Base-by-base conservation (phyloP, 2,888 invertebrate genomes). In the Drosophila bunnanda region DNA sequence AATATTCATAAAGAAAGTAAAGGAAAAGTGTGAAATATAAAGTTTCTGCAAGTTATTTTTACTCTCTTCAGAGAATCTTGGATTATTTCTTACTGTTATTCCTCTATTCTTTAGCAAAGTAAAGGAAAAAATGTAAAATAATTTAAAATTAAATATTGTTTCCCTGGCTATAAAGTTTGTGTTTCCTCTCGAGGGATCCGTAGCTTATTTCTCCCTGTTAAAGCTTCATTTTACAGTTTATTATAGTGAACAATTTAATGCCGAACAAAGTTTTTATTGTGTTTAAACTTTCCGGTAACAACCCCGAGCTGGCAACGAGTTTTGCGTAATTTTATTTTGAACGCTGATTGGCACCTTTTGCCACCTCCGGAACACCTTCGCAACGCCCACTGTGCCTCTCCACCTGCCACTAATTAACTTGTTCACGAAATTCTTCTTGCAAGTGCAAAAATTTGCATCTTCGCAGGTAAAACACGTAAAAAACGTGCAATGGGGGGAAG, bases 381-480 rank as follows among this genome's bases (percentile, higher is more conserved):
- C 15, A 39, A 22, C 30, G 17, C 44, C 58, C 32, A 17, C n/a
- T 15, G 28, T 13, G 4, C 25, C 32, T 25, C 38, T 44, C 28
- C 52, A 44, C 28, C 53, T 54, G 39, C 22, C 30, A 55, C 41
- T 70, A 70, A 70, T 70, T 74, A 59, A 73, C 58, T 67, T 66
- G 32, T 32, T 58, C 57, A 28, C n/a, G 60, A 50, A 38, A 50
- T 50, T 60, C 53, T 30, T 17, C 32, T 46, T 25, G 22, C 36
- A 53, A 69, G 50, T 36, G 52, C 20, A 59, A 48, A 61, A 70
- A 60, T 55, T 72, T 71, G 55, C 55, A 71, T 71, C 43, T 56
- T 65, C 12, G 13, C 30, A 52, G 39, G 12, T 48, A 17, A n/a
- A n/a, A n/a, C n/a, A n/a, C n/a, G n/a, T n/a, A 32, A 30, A 38